Evolutionary conservation across 2,797 vertebrate species (phyloP).

Genomic region (Eulemur mongoz): DNA sequence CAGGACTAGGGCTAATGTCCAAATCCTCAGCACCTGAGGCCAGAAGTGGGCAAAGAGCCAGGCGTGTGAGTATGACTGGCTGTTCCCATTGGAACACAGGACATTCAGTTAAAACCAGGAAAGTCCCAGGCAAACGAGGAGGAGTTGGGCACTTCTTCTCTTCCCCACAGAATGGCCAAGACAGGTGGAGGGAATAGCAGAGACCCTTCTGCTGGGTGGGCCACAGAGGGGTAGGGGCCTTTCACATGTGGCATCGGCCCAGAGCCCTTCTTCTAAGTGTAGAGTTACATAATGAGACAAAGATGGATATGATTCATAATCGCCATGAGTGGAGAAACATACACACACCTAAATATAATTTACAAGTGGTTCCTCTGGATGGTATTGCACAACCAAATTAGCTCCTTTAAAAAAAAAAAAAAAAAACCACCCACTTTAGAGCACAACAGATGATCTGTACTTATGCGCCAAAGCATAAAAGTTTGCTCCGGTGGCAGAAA

Average conservation of each 20-base stretch:
- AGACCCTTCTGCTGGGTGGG: neutral
- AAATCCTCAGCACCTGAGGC: neutral
- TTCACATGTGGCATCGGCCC: neutral
- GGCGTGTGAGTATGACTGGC: neutral
- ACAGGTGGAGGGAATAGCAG: neutral
- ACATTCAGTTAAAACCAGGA: neutral
- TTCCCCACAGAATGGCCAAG: neutral
- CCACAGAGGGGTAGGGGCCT: neutral
- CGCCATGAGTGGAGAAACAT: constrained; percentile 38
- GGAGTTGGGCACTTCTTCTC: neutral
- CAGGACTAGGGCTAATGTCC: neutral
- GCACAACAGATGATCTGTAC: constrained; percentile 67
- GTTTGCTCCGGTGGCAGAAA: constrained; percentile 60
- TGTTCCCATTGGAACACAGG: neutral
- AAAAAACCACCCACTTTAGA: constrained; percentile 66
- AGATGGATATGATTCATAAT: constrained; percentile 62
- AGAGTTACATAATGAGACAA: constrained; percentile 62
- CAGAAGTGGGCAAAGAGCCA: neutral
- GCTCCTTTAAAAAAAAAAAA: constrained; percentile 38
- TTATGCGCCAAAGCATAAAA: constrained; percentile 59
- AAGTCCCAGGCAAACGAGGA: neutral
- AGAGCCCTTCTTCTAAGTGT: neutral
- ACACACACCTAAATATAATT: constrained; percentile 77
- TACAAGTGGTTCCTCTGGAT: constrained; percentile 71
- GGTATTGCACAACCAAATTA: constrained; percentile 73